A percentile compares a stretch with the other conserved stretches of the same genome.
Conservation (phyloP, 2,888 invertebrate species). For the Cephus nigrinus region DNA sequence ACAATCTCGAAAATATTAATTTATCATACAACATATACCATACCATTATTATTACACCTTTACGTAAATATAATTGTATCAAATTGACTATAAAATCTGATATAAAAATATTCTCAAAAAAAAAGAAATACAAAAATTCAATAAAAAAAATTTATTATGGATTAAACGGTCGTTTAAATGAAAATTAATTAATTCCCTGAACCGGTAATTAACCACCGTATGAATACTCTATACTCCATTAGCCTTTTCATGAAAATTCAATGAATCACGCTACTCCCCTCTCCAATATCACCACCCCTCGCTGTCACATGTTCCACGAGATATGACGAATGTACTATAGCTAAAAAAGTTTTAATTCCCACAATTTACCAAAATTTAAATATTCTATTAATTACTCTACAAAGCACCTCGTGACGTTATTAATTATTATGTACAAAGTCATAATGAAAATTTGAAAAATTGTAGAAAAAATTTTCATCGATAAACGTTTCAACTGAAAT, state of each 20-base stretch:
- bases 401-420: too few relatives aligned
- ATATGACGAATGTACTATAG: background rate
- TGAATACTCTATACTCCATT: background rate
- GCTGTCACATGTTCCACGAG: too few relatives aligned
- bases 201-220: background rate
- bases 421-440: too few relatives aligned
- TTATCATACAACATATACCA: background rate
- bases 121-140: background rate
- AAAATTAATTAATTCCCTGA: background rate
- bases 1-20: background rate
- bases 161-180: background rate
- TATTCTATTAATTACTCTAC: too few relatives aligned
- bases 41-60: background rate
- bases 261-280: background rate
- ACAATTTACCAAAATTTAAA: background rate
- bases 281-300: background rate
- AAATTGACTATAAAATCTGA: too few relatives aligned
- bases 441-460: too few relatives aligned
- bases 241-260: background rate
- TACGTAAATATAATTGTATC: background rate
- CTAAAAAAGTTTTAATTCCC: background rate
- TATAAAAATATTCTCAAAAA: background rate
- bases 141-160: background rate
- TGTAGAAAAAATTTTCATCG: too few relatives aligned
- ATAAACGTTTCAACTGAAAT: too few relatives aligned